phyloP scores from a whole-genome alignment of 2,888 invertebrate species.

The Eucera pruinosa region DNA sequence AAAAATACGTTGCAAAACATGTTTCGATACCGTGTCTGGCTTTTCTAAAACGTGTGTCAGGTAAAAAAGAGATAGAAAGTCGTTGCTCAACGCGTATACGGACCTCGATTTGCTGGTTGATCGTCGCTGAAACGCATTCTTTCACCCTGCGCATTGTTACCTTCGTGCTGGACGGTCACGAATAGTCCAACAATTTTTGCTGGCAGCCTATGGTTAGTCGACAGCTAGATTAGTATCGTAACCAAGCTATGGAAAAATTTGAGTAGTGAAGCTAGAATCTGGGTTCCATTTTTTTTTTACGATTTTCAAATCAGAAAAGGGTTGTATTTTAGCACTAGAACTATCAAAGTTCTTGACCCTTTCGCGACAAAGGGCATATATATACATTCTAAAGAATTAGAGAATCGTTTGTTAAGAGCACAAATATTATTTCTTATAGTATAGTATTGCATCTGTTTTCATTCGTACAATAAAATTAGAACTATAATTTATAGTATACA shows the following conservation, averaged over 20 bases:
- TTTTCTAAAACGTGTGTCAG: neutral
- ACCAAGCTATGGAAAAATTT: neutral
- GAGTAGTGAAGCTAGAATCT: neutral
- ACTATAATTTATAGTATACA: too few species aligned
- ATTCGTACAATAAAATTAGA: too few species aligned
- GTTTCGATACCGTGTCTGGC: neutral
- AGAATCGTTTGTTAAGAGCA: too few species aligned
- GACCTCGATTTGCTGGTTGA: neutral
- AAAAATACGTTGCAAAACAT: neutral
- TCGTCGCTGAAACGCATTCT: neutral
- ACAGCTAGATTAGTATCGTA: too few species aligned
- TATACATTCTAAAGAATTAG: too few species aligned
- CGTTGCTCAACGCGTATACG: too few species aligned
- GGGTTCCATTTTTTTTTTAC: neutral
- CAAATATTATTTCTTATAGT: too few species aligned
- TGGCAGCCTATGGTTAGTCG: neutral
- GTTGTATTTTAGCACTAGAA: too few species aligned
- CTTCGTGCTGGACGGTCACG: neutral
- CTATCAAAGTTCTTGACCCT: too few species aligned
- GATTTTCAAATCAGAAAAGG: neutral
- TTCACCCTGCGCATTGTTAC: neutral
- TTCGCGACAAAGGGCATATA: too few species aligned
- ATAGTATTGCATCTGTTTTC: too few species aligned
- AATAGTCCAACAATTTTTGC: constrained; percentile 5
- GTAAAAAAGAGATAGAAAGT: neutral